A percentile compares a stretch with the other conserved stretches of the same genome.
Evolutionary conservation across 1,140 invertebrate genomes (phyloP).

Genomic region (Papilio polyxenes): DNA sequence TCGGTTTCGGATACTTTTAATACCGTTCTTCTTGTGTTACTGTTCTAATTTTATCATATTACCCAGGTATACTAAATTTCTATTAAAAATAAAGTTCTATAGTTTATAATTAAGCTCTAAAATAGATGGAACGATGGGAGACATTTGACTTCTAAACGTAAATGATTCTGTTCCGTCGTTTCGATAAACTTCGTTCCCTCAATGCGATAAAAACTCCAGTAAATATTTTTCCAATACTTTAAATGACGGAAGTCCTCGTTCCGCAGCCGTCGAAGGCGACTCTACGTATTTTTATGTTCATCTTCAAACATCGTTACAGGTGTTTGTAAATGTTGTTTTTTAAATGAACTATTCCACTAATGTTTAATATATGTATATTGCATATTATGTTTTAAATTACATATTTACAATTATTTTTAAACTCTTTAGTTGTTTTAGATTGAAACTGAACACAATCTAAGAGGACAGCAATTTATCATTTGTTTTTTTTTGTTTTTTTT

Average conservation of each 20-base stretch:
- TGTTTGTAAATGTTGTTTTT: constrained; percentile 1
- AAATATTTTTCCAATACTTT: constrained; percentile 35
- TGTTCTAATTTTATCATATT: too few relatives aligned
- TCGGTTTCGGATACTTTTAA: too few relatives aligned
- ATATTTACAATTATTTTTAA: too few relatives aligned
- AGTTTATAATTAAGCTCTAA: not conserved
- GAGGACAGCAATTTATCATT: too few relatives aligned
- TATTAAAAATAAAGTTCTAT: not conserved
- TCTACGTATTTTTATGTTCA: constrained; percentile 16
- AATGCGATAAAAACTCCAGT: constrained; percentile 34
- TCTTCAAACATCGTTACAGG: constrained; percentile 14
- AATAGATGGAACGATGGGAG: not conserved
- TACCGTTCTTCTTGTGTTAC: too few relatives aligned
- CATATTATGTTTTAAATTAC: too few relatives aligned
- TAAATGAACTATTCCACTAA: too few relatives aligned
- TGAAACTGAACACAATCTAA: too few relatives aligned
- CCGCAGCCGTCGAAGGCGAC: not conserved
- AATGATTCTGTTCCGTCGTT: constrained; percentile 3
- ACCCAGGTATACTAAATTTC: too few relatives aligned
- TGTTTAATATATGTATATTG: too few relatives aligned
- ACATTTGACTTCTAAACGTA: not conserved
- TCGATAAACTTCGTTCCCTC: constrained; percentile 28
- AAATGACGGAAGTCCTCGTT: constrained; percentile 26
- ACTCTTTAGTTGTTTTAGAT: too few relatives aligned
- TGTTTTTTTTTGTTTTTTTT: too few relatives aligned